Evolutionary conservation across 2,888 invertebrate species (phyloP).

Genomic region (Drosophila borborema): DNA sequence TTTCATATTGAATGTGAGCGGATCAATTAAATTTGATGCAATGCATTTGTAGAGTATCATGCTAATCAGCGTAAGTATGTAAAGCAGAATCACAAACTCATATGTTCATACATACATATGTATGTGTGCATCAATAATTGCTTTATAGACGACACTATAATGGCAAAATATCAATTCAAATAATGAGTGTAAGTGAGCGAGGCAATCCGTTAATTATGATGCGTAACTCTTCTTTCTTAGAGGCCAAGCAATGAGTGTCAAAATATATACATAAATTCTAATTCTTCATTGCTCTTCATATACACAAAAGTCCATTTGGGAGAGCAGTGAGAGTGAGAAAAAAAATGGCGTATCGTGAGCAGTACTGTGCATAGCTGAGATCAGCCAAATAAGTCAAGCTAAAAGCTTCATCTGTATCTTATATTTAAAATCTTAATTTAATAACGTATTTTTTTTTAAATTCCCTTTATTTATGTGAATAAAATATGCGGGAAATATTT

Average conservation of each 20-base stretch:
- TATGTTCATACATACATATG: no score
- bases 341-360: neutral
- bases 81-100: neutral
- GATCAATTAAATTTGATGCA: conserved; percentile 14
- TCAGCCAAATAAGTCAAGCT: neutral
- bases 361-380: neutral
- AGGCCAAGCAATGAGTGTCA: neutral
- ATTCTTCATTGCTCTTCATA: neutral
- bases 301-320: neutral
- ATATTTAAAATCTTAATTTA: neutral
- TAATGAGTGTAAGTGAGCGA: no score
- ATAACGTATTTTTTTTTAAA: neutral
- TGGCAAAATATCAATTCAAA: no score
- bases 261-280: neutral
- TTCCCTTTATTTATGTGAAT: no score
- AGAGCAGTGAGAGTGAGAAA: neutral
- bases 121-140: no score
- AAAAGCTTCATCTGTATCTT: neutral
- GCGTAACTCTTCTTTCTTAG: neutral
- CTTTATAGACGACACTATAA: no score
- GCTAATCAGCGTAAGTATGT: conserved; percentile 15
- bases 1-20: conserved; percentile 22
- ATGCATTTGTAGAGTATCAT: conserved; percentile 24
- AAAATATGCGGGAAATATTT: no score
- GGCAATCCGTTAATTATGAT: neutral